Base-by-base conservation (phyloP, 2,113 vertebrate genomes). In the Furnarius figulus region DNA sequence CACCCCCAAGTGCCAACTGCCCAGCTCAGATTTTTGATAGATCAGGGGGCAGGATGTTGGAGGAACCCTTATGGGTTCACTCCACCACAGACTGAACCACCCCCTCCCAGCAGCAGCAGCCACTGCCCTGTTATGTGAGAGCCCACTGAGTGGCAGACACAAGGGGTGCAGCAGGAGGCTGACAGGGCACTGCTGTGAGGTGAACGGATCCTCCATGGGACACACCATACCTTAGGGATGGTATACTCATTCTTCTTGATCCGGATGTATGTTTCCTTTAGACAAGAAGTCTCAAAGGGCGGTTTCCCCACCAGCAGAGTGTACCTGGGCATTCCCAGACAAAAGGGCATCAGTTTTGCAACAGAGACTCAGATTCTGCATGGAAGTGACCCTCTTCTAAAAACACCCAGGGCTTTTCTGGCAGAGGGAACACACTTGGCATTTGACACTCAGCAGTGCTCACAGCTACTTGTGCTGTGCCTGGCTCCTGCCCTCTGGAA, bases 181-280 rank as follows among this genome's bases (percentile, higher is more conserved):
- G 42, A 10, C 12, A 8, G 2, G 42, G 66, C 28, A 14, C 15
- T 3, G 27, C 74, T 13, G 63, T 0, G 4, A 35, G 55, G n/a
- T 2, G 2, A 20, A 12, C 0, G 0, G n/a, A 28, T 3, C 11
- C 24, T 8, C 33, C 47, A 1, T 0, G 2, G 46, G 25, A 75
- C 55, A 55, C 8, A 1, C 33, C 97, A 5, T 93, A 99, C 99
- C 98, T 99, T 99, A 81, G 99, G 99, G 89, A 99, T 98, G 9
- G 97, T 98, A 93, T 99, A 99, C 68, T 98, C 99, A 9, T 99
- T 99, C 96, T 99, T 99, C 98, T 99, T 99, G 96, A 99, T 99
- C 55, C 99, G 98, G 92, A 98, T 97, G 95, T 99, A 99, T 0
- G 99, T 99, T 61, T 99, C 99, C 95, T 99, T 99, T 37, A 99